Evolutionary conservation across 2,113 vertebrate species (phyloP).

Genomic region (Henicopernis longicauda): DNA sequence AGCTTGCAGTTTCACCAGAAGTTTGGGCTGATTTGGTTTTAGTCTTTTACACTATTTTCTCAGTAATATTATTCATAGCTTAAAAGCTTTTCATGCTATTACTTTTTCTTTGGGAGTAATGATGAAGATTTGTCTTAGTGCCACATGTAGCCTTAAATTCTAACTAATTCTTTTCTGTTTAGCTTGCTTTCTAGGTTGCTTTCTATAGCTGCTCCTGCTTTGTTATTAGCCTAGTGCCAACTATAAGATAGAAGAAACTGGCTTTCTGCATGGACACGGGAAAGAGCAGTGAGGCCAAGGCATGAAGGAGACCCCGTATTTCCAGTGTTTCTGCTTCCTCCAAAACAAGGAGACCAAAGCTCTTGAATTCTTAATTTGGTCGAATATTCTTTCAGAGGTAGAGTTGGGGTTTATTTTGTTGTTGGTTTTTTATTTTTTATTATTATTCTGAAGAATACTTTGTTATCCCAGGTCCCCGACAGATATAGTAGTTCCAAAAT

Average conservation of each 20-base stretch:
- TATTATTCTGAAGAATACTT: background rate
- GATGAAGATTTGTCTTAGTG: background rate
- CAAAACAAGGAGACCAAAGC: background rate
- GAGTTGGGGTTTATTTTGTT: background rate
- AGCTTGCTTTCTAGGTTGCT: background rate
- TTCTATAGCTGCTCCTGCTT: background rate
- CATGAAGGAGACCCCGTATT: background rate
- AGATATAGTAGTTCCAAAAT: background rate
- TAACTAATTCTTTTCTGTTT: background rate
- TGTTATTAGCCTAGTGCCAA: background rate
- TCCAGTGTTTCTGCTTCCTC: background rate
- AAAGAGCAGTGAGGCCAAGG: background rate
- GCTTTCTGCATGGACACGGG: background rate
- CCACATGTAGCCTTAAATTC: background rate
- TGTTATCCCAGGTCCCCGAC: background rate
- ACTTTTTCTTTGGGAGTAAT: background rate
- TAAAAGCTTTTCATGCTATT: background rate
- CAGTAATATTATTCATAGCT: background rate
- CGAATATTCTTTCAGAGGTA: background rate
- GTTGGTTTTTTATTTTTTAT: background rate
- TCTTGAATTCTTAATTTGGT: background rate
- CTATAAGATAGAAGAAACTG: background rate
- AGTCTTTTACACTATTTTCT: background rate
- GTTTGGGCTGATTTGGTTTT: background rate
- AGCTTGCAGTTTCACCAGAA: background rate